Evolutionary conservation across 1,140 invertebrate genomes (phyloP).

Genomic region (Cepaea nemoralis): DNA sequence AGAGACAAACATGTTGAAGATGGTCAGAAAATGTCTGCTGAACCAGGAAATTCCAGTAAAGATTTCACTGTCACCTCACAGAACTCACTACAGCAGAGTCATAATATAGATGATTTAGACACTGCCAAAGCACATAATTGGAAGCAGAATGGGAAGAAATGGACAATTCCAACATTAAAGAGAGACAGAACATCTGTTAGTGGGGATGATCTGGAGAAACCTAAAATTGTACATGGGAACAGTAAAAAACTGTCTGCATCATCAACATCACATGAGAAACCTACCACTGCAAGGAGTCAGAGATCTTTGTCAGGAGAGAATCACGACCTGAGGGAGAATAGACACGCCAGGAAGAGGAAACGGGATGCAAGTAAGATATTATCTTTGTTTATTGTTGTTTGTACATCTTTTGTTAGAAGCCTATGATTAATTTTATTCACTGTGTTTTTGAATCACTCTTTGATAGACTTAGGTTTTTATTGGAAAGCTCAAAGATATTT

Average conservation of each 20-base stretch:
- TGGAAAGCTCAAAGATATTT: too few species aligned
- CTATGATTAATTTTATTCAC: too few species aligned
- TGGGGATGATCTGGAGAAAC: background rate
- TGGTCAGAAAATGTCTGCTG: background rate
- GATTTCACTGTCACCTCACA: background rate
- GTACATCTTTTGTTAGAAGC: too few species aligned
- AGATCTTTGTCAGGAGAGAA: background rate
- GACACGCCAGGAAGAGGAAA: constrained; percentile 11
- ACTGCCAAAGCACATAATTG: constrained; percentile 4
- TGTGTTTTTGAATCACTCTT: too few species aligned
- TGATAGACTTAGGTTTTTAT: too few species aligned
- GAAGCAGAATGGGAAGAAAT: constrained; percentile 26
- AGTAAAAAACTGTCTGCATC: background rate
- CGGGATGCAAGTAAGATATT: constrained; percentile 23
- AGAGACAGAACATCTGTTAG: background rate
- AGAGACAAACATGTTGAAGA: background rate
- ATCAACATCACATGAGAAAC: background rate
- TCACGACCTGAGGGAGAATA: background rate
- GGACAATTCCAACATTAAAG: constrained; percentile 21
- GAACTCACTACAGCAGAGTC: background rate
- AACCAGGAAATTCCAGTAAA: background rate
- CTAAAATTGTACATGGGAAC: background rate
- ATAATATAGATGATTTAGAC: background rate
- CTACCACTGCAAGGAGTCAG: background rate
- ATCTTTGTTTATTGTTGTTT: too few species aligned